Evolutionary conservation across 2,113 vertebrate genomes (phyloP), one percentile per base, ranked within the genome.

Genomic region (Argyrosomus japonicus): DNA sequence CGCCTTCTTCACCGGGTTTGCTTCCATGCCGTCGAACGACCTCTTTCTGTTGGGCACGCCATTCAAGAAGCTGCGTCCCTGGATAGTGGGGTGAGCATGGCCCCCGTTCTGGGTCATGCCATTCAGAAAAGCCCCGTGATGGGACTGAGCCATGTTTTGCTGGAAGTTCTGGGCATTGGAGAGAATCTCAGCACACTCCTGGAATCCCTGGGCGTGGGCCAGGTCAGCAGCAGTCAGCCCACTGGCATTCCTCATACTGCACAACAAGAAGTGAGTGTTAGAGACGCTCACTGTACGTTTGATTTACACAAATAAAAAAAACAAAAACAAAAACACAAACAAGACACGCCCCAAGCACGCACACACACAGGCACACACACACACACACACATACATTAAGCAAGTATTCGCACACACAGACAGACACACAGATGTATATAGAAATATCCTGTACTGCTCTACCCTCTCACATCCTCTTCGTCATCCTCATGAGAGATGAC

Each of bases 231-330:
- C 97, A 21, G 97, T 98, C 97, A 99, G 96, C 95, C 97, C 98
- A 96, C 96, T 98, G 95, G 97, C 97, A 96, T 99, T 99, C 96
- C 97, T 98, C 93, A 99, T 96, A 96, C 98, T 99, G 97, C 89
- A 95, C 93, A 95, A 97, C 91, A 94, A 94, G 97, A 97, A 96
- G 94, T 84, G 83, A 92, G 95, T 95, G 95, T 99, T 96, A 99
- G 93, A 83, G 54, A 73, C 87, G 15, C 56, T 77, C 75, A 87
- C 19, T 75, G 80, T 53, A 78, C 47, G 25, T 60, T 82, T 50
- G 43, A 64, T 36, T 65, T 3, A 87, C 85, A 93, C 78, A 89
- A 67, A 87, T 57, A 70, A 80, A 67, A 67, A 58, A 51, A 74
- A 75, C 47, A 77, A 86, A 77, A 84, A 58, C 23, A 70, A 77